These are phyloP conservation scores for Campopleginae sp. DNA, from an alignment of 2,888 invertebrate species.

Conservation along the genomic window DNA sequence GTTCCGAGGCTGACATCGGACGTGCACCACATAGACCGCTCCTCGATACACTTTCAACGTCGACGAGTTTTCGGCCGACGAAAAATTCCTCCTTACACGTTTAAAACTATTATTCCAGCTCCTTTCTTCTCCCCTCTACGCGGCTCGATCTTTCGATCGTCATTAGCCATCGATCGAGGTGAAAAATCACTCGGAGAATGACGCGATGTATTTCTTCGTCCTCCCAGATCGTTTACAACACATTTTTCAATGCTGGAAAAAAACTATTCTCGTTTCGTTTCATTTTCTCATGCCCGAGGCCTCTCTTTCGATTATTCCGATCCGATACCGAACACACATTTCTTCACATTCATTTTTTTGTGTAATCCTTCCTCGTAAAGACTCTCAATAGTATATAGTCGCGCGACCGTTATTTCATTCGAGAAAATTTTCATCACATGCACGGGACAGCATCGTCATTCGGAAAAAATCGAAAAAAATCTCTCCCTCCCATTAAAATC, in stretches of 20 bases:
- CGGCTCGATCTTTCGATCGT: not conserved
- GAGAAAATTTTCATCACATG: not conserved
- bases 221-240: conserved; percentile 11
- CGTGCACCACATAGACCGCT: conserved; percentile 16
- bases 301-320: conserved; percentile 3
- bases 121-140: not conserved
- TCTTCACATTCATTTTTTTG: conserved; percentile 5
- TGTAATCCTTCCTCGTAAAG: conserved; percentile 3
- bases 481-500: too few relatives aligned
- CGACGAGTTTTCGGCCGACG: conserved; percentile 9
- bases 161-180: conserved; percentile 9
- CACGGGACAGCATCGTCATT: not conserved
- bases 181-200: conserved; percentile 1
- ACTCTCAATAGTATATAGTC: not conserved
- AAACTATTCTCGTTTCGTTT: not conserved
- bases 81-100: conserved; percentile 9
- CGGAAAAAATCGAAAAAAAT: not conserved
- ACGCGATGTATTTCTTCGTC: conserved; percentile 15
- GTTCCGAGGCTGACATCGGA: not conserved
- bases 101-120: not conserved
- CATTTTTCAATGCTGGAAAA: conserved; percentile 1
- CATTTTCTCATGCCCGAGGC: not conserved
- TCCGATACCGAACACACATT: not conserved
- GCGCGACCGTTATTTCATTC: not conserved
- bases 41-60: conserved; percentile 15